Conservation (phyloP, 2,113 vertebrate genomes). For the Xyliphius kryptos region DNA sequence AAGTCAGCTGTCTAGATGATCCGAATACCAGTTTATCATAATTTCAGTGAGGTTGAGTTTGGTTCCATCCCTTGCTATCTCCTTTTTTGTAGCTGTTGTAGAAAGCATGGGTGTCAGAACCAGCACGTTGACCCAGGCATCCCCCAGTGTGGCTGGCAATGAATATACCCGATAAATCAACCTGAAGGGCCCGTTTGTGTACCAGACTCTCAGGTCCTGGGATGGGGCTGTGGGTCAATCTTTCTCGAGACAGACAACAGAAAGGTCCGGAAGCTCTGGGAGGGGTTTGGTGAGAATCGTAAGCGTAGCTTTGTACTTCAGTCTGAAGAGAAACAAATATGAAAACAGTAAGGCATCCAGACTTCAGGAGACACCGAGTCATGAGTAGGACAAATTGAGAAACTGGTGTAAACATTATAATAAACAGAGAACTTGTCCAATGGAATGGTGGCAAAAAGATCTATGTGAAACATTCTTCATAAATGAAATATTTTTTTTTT, state of each 20-base stretch:
- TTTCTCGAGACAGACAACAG: constrained; percentile 43
- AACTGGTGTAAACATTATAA: too few species aligned
- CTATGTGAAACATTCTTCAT: too few species aligned
- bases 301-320: constrained; percentile 34
- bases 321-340: constrained; percentile 41
- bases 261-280: constrained; percentile 45
- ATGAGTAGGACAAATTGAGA: constrained; percentile 12
- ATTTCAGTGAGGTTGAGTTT: too few species aligned
- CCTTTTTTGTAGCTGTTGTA: constrained; percentile 13
- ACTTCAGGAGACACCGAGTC: too few species aligned
- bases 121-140: constrained; percentile 42
- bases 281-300: constrained; percentile 35
- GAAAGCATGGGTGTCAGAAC: constrained; percentile 25
- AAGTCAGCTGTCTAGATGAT: too few species aligned
- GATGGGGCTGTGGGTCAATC: constrained; percentile 54
- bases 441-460: too few species aligned
- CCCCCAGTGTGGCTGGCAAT: constrained; percentile 35
- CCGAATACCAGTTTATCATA: too few species aligned
- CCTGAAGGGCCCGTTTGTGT: constrained; percentile 64
- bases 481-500: too few species aligned
- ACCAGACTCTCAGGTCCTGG: constrained; percentile 61
- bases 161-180: constrained; percentile 68
- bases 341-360: constrained; percentile 22
- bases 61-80: too few species aligned
- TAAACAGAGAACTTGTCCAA: too few species aligned